Base-by-base conservation (phyloP, 92 coral and sea anemone species). In the Palythoa grandis region DNA sequence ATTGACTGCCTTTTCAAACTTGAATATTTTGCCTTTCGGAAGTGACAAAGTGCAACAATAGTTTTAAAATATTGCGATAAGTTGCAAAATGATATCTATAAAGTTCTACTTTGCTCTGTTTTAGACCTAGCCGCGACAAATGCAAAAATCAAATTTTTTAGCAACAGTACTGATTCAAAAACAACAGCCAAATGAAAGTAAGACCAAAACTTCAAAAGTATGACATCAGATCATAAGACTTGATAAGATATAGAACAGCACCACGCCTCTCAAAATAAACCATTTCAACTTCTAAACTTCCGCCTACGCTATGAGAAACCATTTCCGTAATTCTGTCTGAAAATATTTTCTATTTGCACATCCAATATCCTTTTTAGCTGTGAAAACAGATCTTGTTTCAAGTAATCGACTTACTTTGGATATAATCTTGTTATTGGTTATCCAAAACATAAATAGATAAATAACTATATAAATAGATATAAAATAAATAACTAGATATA, bases 1-100 rank as follows among this genome's bases (percentile, higher is more conserved):
- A 23, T 22, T 80, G 85, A 80, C 13, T 43, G 84, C 56, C 74
- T 79, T 66, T 66, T 75, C 65, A 43, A 74, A 74, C 23, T 23
- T 65, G 19, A 69, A 69, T 69, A 69, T 69, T 69, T 69, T 67
- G 35, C 14, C 40, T 29, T 69, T 29, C 74, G 17, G 43, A 37
- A 22, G 67, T 52, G n/a, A 76, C 68, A 52, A 52, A 48, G 61
- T n/a, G 50, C 63, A 12, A 75, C 22, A 35, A 7, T 23, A 48
- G 37, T n/a, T 58, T 13, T 48, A 22, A 20, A 50, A 50, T 74
- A 74, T 48, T 29, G 78, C 29, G 37, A 48, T 54, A 74, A 13
- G 9, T 50, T 73, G 24, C 69, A 63, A 13, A 19, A n/a, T 63
- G 9, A n/a, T n/a, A 17, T 63, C 9, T 63, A 8, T 63, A 43